Percentiles rank a stretch among this genome's conserved stretches.
Conservation (phyloP, 2,797 vertebrate species). For the Pangasius mekongensis region DNA sequence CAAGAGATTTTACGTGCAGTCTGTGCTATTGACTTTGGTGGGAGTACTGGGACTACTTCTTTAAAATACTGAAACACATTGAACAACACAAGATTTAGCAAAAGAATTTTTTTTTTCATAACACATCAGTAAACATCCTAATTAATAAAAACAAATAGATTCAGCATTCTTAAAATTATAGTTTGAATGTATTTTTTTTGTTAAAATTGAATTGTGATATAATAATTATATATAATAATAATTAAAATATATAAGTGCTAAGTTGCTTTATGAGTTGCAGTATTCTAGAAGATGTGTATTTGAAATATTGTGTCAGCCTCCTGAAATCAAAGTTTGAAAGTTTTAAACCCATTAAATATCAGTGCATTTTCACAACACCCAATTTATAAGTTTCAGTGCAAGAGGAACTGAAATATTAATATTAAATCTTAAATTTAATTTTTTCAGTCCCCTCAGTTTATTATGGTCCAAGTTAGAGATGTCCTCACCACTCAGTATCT, state of each 20-base stretch:
- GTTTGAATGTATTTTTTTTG: no score
- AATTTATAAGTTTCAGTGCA: not conserved
- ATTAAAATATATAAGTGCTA: not conserved
- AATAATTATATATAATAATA: not conserved
- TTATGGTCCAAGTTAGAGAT: conserved; percentile 26
- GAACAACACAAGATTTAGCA: not conserved
- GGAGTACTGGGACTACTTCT: not conserved
- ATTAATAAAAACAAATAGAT: not conserved
- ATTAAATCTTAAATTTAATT: not conserved
- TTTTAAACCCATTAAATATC: not conserved
- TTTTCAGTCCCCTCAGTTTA: not conserved
- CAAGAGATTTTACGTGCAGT: not conserved
- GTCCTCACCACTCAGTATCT: not conserved
- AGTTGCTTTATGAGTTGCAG: not conserved
- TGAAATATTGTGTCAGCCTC: not conserved
- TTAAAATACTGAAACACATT: not conserved
- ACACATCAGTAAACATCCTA: not conserved
- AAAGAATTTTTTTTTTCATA: not conserved
- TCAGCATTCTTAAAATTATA: not conserved
- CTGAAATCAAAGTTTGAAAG: not conserved
- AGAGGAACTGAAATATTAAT: not conserved
- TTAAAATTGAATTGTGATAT: not conserved
- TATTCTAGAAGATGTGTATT: not conserved
- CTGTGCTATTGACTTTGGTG: not conserved
- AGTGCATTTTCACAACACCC: not conserved